Conservation (phyloP, 2,113 vertebrate genomes). For the Setophaga kirtlandii region DNA sequence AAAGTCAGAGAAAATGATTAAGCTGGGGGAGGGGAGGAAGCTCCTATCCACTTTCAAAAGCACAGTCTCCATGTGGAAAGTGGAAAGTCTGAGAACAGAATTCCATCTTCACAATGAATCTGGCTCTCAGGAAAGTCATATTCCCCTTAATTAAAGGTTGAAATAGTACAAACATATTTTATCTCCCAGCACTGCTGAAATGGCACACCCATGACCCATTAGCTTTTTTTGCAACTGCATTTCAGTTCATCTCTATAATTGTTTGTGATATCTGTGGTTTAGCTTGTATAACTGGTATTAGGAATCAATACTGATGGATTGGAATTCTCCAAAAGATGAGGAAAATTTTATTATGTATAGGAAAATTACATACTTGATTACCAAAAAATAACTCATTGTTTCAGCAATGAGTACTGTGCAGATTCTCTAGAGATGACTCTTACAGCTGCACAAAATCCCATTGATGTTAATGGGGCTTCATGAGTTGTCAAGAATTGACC, state of each 20-base stretch:
- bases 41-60: background rate
- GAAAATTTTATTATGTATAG: background rate
- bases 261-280: conserved; percentile 19
- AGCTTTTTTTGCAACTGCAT: conserved; percentile 15
- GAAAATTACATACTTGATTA: background rate
- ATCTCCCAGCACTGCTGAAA: conserved; percentile 12
- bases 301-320: background rate
- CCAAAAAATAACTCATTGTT: background rate
- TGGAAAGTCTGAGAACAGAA: conserved; percentile 14
- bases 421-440: background rate
- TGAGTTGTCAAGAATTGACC: background rate
- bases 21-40: background rate
- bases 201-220: background rate
- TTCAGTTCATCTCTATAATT: conserved; percentile 7
- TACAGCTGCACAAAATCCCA: background rate
- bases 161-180: conserved; percentile 28
- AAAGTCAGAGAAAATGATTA: conserved; percentile 48
- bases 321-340: conserved; percentile 2
- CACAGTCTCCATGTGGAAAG: background rate
- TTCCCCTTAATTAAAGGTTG: conserved; percentile 6
- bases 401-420: background rate
- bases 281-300: conserved; percentile 8
- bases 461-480: background rate
- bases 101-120: background rate
- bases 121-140: background rate